These are phyloP conservation scores for Ficedula albicollis DNA, from an alignment of 2,797 vertebrate species.

Conservation along the genomic window DNA sequence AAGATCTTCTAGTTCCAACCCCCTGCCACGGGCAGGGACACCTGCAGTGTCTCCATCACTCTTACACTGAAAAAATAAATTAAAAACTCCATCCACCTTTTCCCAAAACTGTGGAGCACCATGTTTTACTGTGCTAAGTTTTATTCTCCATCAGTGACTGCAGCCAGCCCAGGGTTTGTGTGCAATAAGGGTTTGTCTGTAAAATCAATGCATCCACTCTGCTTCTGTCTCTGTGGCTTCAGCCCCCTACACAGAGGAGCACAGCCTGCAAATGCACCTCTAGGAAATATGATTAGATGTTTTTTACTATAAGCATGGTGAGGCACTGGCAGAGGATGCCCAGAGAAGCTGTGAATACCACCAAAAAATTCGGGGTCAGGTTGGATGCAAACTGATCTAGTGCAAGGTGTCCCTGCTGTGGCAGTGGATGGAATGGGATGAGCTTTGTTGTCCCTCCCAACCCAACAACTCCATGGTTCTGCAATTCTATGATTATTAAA, in stretches of 20 bases:
- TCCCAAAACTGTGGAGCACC: background rate
- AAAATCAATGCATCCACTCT: background rate
- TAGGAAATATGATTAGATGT: background rate
- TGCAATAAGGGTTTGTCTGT: background rate
- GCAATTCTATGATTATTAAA: background rate
- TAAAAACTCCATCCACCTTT: background rate
- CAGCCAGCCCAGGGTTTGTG: background rate
- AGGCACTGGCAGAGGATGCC: background rate
- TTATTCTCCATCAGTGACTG: background rate
- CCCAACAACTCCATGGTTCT: background rate
- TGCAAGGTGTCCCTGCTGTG: background rate
- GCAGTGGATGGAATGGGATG: background rate
- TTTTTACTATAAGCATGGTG: background rate
- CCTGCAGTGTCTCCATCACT: accelerated
- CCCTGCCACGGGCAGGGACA: background rate
- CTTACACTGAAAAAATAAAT: background rate
- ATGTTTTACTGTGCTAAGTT: background rate
- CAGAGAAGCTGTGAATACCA: background rate
- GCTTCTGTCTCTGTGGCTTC: background rate
- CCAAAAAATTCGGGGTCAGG: background rate
- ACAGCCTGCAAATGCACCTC: background rate
- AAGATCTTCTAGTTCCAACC: background rate
- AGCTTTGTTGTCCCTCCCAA: background rate
- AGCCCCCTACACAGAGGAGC: background rate
- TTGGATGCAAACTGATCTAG: background rate